A percentile compares a stretch with the other conserved stretches of the same genome.
phyloP scores from a whole-genome alignment of 2,888 invertebrate species.

The Dynastes hyllus region DNA sequence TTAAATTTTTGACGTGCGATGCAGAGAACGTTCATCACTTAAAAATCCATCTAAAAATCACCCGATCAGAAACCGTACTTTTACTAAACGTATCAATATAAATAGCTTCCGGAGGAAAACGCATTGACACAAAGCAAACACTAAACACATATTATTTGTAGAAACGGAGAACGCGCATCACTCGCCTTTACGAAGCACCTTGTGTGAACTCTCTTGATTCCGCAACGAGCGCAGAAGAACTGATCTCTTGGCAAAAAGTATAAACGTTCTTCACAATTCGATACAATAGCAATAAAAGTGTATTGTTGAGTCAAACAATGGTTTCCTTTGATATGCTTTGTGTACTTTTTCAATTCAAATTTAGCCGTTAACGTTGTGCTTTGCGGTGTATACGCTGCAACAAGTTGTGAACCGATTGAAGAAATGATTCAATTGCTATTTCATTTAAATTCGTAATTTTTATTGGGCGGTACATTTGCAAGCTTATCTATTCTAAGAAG shows the following conservation, averaged over 20 bases:
- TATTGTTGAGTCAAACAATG: conserved; percentile 51
- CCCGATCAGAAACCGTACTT: too few relatives aligned
- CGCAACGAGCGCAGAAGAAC: conserved; percentile 46
- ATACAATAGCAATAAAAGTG: conserved; percentile 53
- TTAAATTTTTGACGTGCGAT: conserved; percentile 9
- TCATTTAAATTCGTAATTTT: neutral
- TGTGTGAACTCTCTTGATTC: conserved; percentile 30
- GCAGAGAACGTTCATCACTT: neutral
- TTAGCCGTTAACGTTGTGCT: conserved; percentile 43
- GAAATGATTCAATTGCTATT: conserved; percentile 13
- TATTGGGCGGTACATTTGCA: neutral
- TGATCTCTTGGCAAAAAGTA: conserved; percentile 48
- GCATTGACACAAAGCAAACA: neutral
- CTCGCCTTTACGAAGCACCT: conserved; percentile 28
- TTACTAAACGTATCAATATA: too few relatives aligned
- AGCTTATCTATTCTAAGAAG: neutral
- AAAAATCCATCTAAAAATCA: conserved; percentile 1
- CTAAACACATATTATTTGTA: neutral
- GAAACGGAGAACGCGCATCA: neutral
- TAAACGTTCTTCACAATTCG: conserved; percentile 47
- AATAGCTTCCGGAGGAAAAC: too few relatives aligned
- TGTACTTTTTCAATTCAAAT: conserved; percentile 48
- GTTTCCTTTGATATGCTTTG: conserved; percentile 47
- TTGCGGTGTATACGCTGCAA: conserved; percentile 37
- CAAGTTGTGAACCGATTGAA: conserved; percentile 42